A percentile compares a stretch with the other conserved stretches of the same genome.
Evolutionary conservation across 2,113 vertebrate genomes (phyloP).

Genomic region (Dolichallabes microphthalmus): DNA sequence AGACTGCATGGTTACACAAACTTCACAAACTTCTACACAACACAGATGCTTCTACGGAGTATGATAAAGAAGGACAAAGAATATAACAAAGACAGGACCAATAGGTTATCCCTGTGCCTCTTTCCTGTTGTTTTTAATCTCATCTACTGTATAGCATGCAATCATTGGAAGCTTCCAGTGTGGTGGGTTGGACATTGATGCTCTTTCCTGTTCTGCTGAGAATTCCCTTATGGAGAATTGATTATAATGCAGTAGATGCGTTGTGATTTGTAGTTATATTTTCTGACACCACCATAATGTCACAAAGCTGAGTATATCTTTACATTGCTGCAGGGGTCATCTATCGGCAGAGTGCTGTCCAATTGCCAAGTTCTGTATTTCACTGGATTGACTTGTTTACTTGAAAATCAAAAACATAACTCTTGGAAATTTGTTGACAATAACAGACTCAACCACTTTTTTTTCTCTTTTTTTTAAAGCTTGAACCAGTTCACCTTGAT

Average conservation of each 20-base stretch:
- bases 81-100: slow-evolving; percentile 5
- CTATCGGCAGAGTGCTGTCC: not conserved
- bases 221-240: not conserved
- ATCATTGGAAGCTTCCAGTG: not conserved
- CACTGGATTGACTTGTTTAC: not conserved
- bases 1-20: slow-evolving; percentile 36
- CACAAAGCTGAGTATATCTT: not conserved
- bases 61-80: not conserved
- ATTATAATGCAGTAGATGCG: not conserved
- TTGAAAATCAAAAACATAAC: slow-evolving; percentile 1
- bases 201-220: slow-evolving; percentile 1
- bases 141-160: not conserved
- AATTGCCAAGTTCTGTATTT: not conserved
- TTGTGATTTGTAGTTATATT: not conserved
- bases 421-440: not conserved
- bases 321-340: not conserved
- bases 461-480: not conserved
- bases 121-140: slow-evolving; percentile 18
- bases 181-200: not conserved
- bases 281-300: not conserved
- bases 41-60: slow-evolving; percentile 49
- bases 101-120: slow-evolving; percentile 9
- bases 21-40: slow-evolving; percentile 25
- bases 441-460: not conserved
- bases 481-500: not conserved